Base-by-base conservation (phyloP, 2,113 vertebrate genomes). In the Vanacampus margaritifer region DNA sequence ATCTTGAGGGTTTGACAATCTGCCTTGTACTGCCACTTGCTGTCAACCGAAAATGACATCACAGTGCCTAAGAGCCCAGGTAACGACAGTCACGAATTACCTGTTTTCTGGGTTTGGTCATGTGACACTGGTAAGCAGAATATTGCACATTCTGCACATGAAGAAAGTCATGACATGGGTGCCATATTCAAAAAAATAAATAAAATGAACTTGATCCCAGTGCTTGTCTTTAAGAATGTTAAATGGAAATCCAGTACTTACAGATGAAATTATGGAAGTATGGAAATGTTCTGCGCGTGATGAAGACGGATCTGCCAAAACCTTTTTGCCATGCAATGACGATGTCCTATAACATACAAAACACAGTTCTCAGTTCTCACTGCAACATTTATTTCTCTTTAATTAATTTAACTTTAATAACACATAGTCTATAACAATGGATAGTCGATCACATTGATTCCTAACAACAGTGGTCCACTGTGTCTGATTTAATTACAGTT, bases 301-400 rank as follows among this genome's bases (percentile, higher is more conserved):
- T 72, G 93, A 92, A 85, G 94, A 94, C 88, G 94, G 93, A 93
- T 92, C 94, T 93, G 94, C 92, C 79, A 92, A 92, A 93, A 91
- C 88, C 92, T 94, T 90, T 94, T 10, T 10, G 93, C 95, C 94
- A 95, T 95, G 93, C 92, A 95, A 96, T 90, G 94, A 95, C 86
- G 94, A 92, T 94, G 93, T 95, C 95, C 96, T 98, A 95, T 91
- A 95, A 96, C 95, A 96, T 91, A 95, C 90, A 93, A 95, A 93
- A 95, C 91, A 95, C 83, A 86, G 84, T 83, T 89, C 94, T 95
- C 88, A 95, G 91, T 91, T 89, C 79, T 63, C 63, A 70, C 63
- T 72, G 73, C 80, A 78, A 75, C 66, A 77, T 72, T 65, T 36
- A 53, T 51, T 26, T 56, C 57, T 66, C 68, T 66, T 41, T 57